These are phyloP conservation scores for Caenorhabditis afra DNA, from an alignment of 2,888 invertebrate species.

Conservation along the genomic window DNA sequence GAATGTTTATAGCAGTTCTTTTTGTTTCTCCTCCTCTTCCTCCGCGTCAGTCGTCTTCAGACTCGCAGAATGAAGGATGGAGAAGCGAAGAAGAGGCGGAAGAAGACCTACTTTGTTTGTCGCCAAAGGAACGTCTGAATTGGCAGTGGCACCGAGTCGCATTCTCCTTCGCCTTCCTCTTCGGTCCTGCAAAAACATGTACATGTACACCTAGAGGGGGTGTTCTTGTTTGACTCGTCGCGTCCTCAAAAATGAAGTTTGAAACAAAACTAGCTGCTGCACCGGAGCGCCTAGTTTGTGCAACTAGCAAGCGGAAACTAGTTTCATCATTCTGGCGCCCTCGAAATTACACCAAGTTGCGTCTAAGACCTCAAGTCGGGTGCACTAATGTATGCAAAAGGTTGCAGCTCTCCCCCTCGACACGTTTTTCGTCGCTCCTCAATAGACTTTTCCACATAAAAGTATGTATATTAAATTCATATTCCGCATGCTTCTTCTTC, in stretches of 20 bases:
- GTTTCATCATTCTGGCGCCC: too few relatives aligned
- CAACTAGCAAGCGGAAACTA: too few relatives aligned
- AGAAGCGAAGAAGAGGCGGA: not conserved
- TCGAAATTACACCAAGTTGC: too few relatives aligned
- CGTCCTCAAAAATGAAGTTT: too few relatives aligned
- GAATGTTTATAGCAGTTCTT: not conserved
- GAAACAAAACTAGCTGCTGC: too few relatives aligned
- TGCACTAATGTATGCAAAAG: conserved; percentile 45
- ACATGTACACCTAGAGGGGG: not conserved
- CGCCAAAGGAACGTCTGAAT: conserved; percentile 98
- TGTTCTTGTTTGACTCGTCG: too few relatives aligned
- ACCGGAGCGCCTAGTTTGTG: too few relatives aligned
- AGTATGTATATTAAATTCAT: conserved; percentile 47
- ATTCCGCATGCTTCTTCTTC: conserved; percentile 5
- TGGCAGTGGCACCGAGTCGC: conserved; percentile 91
- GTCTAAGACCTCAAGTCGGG: too few relatives aligned
- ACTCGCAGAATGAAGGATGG: not conserved
- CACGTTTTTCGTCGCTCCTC: not conserved
- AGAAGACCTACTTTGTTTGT: conserved; percentile 86
- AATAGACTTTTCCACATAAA: conserved; percentile 17
- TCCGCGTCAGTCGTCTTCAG: too few relatives aligned
- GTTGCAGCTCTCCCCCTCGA: not conserved
- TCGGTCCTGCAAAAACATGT: conserved; percentile 65
- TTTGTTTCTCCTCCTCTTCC: too few relatives aligned
- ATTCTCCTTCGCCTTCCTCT: conserved; percentile 81